Evolutionary conservation across 2,888 invertebrate species (phyloP).

Genomic region (Heliconius sara): DNA sequence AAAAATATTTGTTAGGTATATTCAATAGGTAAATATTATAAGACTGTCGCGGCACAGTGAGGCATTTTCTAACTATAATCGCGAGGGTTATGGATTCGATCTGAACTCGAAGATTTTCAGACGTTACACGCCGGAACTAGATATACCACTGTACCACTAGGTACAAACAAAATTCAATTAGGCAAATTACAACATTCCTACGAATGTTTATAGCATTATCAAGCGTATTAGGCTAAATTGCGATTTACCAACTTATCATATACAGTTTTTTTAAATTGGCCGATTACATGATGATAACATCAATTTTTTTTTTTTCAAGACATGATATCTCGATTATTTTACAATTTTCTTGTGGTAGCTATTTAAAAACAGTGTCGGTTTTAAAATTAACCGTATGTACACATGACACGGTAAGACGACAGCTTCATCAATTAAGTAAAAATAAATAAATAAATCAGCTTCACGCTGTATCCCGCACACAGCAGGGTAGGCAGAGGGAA

Average conservation of each 20-base stretch:
- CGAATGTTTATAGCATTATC: not conserved
- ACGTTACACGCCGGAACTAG: not conserved
- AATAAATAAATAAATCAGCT: too few species aligned
- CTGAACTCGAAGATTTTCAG: not conserved
- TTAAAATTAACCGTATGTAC: not conserved
- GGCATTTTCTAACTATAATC: not conserved
- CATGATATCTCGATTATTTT: slow-evolving; percentile 12
- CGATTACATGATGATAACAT: slow-evolving; percentile 1
- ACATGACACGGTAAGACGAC: not conserved
- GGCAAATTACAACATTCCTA: not conserved
- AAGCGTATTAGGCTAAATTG: not conserved
- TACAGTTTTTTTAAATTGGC: slow-evolving; percentile 21
- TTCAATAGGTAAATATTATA: too few species aligned
- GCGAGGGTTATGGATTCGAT: not conserved
- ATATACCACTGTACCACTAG: too few species aligned
- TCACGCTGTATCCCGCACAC: too few species aligned
- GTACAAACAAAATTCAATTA: not conserved
- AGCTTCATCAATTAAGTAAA: not conserved
- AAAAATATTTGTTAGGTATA: too few species aligned
- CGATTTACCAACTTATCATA: slow-evolving; percentile 10
- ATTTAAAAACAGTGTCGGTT: slow-evolving; percentile 1
- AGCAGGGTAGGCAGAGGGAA: too few species aligned
- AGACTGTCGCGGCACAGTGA: not conserved
- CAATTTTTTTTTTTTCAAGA: slow-evolving; percentile 10
- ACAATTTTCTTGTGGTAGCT: slow-evolving; percentile 8